Percentiles rank a stretch among this genome's conserved stretches.
Evolutionary conservation across 2,113 vertebrate species (phyloP).

Genomic region (Oriolus oriolus): DNA sequence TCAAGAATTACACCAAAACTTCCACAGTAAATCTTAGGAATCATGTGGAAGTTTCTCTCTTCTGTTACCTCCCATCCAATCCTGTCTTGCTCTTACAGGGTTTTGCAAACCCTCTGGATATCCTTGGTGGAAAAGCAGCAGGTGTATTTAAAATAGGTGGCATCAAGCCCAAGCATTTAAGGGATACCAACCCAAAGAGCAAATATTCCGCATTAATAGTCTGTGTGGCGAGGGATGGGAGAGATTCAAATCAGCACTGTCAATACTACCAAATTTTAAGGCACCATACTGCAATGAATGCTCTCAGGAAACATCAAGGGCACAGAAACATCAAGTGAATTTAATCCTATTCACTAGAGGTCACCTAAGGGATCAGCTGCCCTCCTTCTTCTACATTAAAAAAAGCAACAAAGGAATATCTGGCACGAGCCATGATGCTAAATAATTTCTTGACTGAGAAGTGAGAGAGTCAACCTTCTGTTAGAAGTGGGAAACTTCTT

Average conservation of each 20-base stretch:
- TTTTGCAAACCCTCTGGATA: background rate
- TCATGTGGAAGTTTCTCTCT: background rate
- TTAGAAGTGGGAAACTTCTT: background rate
- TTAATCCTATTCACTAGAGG: background rate
- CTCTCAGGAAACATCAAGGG: background rate
- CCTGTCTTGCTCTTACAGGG: background rate
- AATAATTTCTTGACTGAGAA: background rate
- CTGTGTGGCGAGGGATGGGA: background rate
- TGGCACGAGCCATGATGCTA: background rate
- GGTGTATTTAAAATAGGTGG: background rate
- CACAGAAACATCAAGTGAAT: background rate
- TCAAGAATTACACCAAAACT: background rate
- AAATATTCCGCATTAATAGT: background rate
- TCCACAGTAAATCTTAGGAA: background rate
- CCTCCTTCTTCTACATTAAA: background rate
- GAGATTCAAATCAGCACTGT: background rate
- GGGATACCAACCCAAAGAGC: background rate
- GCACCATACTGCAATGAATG: background rate
- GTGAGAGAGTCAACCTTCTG: background rate
- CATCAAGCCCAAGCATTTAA: background rate
- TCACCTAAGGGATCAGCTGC: background rate
- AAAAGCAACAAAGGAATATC: background rate
- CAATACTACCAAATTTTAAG: background rate
- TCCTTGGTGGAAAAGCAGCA: background rate
- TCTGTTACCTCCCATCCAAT: background rate